Base-by-base conservation (phyloP, 2,888 invertebrate species). In the Pristionchus japonicus region DNA sequence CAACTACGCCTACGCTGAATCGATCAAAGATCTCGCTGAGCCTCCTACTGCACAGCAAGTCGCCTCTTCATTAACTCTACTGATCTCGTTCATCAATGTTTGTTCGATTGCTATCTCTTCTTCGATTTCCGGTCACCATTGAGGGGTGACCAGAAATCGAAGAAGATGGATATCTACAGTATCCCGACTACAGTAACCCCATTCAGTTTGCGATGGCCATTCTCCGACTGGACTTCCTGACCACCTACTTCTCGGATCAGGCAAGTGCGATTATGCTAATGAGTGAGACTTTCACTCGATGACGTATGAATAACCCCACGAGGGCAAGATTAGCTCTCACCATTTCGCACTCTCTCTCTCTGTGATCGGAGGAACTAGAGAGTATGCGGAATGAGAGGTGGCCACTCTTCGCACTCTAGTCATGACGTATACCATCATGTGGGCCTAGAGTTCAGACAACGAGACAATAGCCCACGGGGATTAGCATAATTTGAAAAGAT, bases 1-100 rank as follows among this genome's bases (percentile, higher is more conserved):
- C 17, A 64, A 47, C n/a, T 11, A 34, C 15, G 11, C 52, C 15
- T 85, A 83, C 34, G 7, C n/a, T 0, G 43, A n/a, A 23, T 27
- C 64, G n/a, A 27, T 64, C 4, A 27, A 17, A n/a, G n/a, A 27
- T 31, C 4, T 67, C 3, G 57, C 49, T 6, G 88, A 86, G 27
- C 91, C 87, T 70, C 95, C 95, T 92, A 94, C 95, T 6, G 95
- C 96, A 87, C 93, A 96, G 27, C 96, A 97, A 95, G 96, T 97
- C 1, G 96, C 97, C 0, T 96, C 97, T 85, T 96, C 96, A 7
- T 96, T 97, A 0, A 96, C 97, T 17, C 96, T 98, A 90, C 95
- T 96, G 31, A 97, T 97, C 3, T 97, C 97, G 3, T 91, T 97
- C 57, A 96, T 96, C 94, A 96, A 97, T 96, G 97, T 97, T 94